These are phyloP conservation scores for Unio delphinus DNA, from an alignment of 2,888 invertebrate genomes.

Conservation along the genomic window DNA sequence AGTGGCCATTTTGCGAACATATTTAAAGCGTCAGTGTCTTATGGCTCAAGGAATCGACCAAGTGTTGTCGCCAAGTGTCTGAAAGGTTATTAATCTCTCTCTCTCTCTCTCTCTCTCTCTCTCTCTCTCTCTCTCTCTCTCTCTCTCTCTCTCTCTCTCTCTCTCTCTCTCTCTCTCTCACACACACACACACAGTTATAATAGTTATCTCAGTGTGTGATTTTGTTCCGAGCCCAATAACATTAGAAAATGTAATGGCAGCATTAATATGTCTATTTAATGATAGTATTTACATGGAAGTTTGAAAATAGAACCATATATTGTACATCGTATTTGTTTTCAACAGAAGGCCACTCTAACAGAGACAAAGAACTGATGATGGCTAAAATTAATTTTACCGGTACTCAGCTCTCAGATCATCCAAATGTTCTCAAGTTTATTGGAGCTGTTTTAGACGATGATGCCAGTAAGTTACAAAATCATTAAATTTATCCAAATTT, in stretches of 20 bases:
- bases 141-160: too few relatives aligned
- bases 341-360: constrained; percentile 19
- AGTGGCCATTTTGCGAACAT: constrained; percentile 42
- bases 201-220: too few relatives aligned
- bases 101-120: too few relatives aligned
- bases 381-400: constrained; percentile 41
- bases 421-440: constrained; percentile 32
- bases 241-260: too few relatives aligned
- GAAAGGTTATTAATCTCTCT: constrained; percentile 7
- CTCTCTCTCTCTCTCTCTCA: too few relatives aligned
- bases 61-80: constrained; percentile 22
- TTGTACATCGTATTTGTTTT: background rate
- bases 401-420: constrained; percentile 27
- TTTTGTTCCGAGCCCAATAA: too few relatives aligned
- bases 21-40: constrained; percentile 26
- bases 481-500: background rate
- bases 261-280: too few relatives aligned
- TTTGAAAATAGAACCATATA: too few relatives aligned
- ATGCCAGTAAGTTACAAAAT: constrained; percentile 12
- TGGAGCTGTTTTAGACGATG: constrained; percentile 32
- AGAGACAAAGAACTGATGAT: constrained; percentile 33
- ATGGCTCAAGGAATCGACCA: background rate
- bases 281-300: too few relatives aligned
- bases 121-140: too few relatives aligned
- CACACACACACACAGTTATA: too few relatives aligned